phyloP scores from a whole-genome alignment of 2,888 invertebrate species.

The Linnaemya vulpina region DNA sequence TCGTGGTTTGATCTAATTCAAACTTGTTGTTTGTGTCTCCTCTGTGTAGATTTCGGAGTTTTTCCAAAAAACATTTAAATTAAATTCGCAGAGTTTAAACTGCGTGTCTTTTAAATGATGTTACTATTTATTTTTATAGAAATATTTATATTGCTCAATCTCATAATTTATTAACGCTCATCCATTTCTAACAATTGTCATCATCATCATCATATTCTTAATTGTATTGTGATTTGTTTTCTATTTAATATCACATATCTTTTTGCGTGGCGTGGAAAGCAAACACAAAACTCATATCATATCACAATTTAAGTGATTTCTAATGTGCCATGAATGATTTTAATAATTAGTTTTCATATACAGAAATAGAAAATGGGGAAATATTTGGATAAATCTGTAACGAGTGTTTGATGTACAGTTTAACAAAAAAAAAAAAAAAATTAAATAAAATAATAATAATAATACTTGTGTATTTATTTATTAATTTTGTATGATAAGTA shows the following conservation, averaged over 20 bases:
- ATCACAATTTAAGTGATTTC: slow-evolving; percentile 67
- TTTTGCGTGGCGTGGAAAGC: background rate
- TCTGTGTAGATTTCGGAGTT: too few species aligned
- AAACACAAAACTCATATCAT: slow-evolving; percentile 30
- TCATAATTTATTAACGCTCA: background rate
- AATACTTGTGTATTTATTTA: too few species aligned
- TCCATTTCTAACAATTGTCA: background rate
- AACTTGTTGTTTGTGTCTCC: too few species aligned
- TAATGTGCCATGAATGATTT: slow-evolving; percentile 54
- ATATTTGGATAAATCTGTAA: background rate
- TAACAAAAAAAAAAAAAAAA: too few species aligned
- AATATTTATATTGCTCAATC: background rate
- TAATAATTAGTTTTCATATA: background rate
- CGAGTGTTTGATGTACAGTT: too few species aligned
- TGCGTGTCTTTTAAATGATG: background rate
- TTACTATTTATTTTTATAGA: background rate
- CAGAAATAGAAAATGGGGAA: background rate
- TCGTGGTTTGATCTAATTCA: too few species aligned
- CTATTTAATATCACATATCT: slow-evolving; percentile 15
- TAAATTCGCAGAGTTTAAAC: background rate
- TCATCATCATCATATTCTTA: background rate
- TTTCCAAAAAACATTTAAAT: too few species aligned
- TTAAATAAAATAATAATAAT: too few species aligned
- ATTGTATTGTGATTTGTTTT: background rate
- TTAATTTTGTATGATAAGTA: too few species aligned